Conservation (phyloP, 2,113 vertebrate species). For the Apeltes quadracus region DNA sequence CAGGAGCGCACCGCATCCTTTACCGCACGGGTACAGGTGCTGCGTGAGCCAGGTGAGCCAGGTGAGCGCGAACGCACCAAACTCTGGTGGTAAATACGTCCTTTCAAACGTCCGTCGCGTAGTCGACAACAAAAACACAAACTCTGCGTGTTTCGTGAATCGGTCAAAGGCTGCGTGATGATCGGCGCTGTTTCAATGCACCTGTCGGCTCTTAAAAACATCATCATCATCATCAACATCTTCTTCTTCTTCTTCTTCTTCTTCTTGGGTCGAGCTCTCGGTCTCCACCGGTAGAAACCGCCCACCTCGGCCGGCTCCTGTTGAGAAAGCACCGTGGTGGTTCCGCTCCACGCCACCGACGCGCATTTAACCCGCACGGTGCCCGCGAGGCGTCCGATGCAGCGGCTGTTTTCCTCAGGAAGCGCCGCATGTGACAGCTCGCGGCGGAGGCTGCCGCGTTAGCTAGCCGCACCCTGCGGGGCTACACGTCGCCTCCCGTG, state of each 20-base stretch:
- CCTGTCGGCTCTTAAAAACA: rapidly evolving
- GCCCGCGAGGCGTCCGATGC: too few species aligned
- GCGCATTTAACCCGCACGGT: rapidly evolving
- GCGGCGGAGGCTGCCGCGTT: conserved; percentile 7
- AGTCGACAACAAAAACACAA: neutral
- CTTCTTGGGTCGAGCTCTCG: neutral
- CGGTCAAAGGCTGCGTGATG: neutral
- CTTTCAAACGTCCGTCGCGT: neutral
- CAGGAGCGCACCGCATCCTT: too few species aligned
- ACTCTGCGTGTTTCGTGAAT: neutral
- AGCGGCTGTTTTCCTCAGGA: neutral
- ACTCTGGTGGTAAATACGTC: neutral
- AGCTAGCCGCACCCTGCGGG: conserved; percentile 74
- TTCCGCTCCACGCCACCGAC: neutral
- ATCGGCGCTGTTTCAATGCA: neutral
- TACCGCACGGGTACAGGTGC: too few species aligned
- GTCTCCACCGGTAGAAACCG: conserved; percentile 12
- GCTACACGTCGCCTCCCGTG: too few species aligned
- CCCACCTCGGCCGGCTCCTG: conserved; percentile 47
- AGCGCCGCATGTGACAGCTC: conserved; percentile 17
- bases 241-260: too few species aligned
- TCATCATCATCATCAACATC: neutral
- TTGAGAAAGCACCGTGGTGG: conserved; percentile 39
- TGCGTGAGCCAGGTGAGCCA: too few species aligned
- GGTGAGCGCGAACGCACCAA: too few species aligned